phyloP scores from a whole-genome alignment of 1,140 invertebrate species.

The Onthophagus taurus region DNA sequence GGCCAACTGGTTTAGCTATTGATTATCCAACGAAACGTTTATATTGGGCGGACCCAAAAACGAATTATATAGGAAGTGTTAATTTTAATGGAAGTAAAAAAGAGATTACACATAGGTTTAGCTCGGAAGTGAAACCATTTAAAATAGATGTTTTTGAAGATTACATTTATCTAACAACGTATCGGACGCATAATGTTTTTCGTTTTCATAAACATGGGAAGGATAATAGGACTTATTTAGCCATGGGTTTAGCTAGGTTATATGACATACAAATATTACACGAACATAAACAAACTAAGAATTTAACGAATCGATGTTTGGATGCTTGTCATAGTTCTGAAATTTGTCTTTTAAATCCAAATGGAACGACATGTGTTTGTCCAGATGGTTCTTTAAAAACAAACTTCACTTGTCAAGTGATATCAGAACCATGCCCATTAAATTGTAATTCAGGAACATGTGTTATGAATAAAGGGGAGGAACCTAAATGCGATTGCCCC shows the following conservation, averaged over 20 bases:
- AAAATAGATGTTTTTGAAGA: constrained; percentile 70
- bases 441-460: constrained; percentile 48
- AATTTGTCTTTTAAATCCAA: constrained; percentile 46
- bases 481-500: constrained; percentile 49
- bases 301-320: constrained; percentile 40
- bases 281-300: constrained; percentile 48
- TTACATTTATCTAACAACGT: constrained; percentile 55
- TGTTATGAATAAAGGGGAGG: constrained; percentile 37
- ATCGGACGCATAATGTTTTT: constrained; percentile 52
- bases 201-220: constrained; percentile 61
- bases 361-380: constrained; percentile 51
- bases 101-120: constrained; percentile 46
- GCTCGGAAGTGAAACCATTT: constrained; percentile 46
- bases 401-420: constrained; percentile 25
- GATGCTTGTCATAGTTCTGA: constrained; percentile 48
- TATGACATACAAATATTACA: constrained; percentile 60
- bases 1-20: constrained; percentile 58
- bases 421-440: constrained; percentile 29
- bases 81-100: constrained; percentile 57
- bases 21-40: constrained; percentile 55
- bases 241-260: constrained; percentile 46
- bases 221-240: constrained; percentile 44
- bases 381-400: constrained; percentile 46
- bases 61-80: constrained; percentile 55
- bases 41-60: constrained; percentile 68